Percentiles rank a stretch among this genome's conserved stretches.
Evolutionary conservation across 1,140 invertebrate species (phyloP).

Genomic region (Scaptomyza montana): DNA sequence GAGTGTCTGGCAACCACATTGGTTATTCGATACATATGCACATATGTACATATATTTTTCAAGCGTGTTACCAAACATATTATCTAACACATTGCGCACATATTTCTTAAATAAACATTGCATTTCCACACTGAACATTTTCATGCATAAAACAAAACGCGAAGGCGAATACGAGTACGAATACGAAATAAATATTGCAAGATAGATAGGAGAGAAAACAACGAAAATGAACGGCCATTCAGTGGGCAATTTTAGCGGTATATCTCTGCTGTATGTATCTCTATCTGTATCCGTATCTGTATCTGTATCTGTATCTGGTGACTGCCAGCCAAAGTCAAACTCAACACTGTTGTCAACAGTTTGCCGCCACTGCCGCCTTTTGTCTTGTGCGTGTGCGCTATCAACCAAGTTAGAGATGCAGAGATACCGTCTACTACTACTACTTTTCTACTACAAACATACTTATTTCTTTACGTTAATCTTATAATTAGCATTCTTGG

Average conservation of each 20-base stretch:
- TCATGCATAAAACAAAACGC: not conserved
- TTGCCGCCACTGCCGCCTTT: slow-evolving; percentile 42
- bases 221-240: not conserved
- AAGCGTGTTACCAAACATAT: slow-evolving; percentile 37
- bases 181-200: slow-evolving; percentile 30
- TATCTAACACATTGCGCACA: slow-evolving; percentile 33
- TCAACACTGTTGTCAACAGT: slow-evolving; percentile 60
- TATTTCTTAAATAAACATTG: slow-evolving; percentile 40
- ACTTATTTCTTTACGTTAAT: slow-evolving; percentile 56
- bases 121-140: slow-evolving; percentile 21
- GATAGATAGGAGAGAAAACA: slow-evolving; percentile 9
- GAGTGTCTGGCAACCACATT: slow-evolving; percentile 1
- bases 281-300: slow-evolving; percentile 6
- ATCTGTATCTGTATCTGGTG: slow-evolving; percentile 16
- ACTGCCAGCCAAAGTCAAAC: slow-evolving; percentile 22
- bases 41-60: not conserved
- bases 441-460: slow-evolving; percentile 25
- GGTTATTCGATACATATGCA: slow-evolving; percentile 24
- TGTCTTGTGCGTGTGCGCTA: slow-evolving; percentile 61
- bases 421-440: slow-evolving; percentile 21
- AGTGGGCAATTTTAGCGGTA: slow-evolving; percentile 7
- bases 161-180: not conserved
- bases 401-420: slow-evolving; percentile 56
- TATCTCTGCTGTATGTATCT: slow-evolving; percentile 8
- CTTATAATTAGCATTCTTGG: slow-evolving; percentile 82